phyloP scores from a whole-genome alignment of 2,113 vertebrate genomes.

The Probosciger aterrimus region DNA sequence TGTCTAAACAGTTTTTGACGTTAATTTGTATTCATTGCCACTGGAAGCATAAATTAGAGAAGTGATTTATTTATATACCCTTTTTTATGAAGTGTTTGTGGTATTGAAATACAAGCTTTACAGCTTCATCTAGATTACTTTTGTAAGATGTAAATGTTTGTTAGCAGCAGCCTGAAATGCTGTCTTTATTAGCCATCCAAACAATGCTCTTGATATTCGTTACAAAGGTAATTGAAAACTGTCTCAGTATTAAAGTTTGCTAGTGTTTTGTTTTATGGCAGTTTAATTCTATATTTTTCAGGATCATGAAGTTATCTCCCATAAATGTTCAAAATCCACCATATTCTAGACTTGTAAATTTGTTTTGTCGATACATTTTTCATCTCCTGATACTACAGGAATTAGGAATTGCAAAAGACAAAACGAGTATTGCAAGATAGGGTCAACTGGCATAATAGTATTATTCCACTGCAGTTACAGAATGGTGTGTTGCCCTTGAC shows the following conservation, averaged over 20 bases:
- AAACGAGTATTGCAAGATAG: neutral
- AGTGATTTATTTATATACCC: neutral
- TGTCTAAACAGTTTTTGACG: neutral
- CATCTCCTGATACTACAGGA: neutral
- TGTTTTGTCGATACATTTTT: neutral
- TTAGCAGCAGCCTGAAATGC: neutral
- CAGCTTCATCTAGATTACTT: neutral
- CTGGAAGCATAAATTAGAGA: neutral
- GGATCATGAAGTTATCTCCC: neutral
- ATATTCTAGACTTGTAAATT: neutral
- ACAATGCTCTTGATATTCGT: neutral
- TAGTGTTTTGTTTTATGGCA: neutral
- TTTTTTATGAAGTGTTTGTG: neutral
- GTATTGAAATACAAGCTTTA: neutral
- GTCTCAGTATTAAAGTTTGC: neutral
- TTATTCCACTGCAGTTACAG: neutral
- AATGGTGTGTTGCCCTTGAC: neutral
- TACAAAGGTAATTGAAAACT: slow-evolving; percentile 18
- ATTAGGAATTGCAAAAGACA: neutral
- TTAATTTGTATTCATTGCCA: neutral
- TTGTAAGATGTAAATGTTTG: slow-evolving; percentile 4
- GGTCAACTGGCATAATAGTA: neutral
- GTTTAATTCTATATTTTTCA: neutral
- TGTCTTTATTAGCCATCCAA: neutral
- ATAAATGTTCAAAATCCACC: neutral